Conservation (phyloP, 2,888 invertebrate genomes). For the Cerastis leucographa region DNA sequence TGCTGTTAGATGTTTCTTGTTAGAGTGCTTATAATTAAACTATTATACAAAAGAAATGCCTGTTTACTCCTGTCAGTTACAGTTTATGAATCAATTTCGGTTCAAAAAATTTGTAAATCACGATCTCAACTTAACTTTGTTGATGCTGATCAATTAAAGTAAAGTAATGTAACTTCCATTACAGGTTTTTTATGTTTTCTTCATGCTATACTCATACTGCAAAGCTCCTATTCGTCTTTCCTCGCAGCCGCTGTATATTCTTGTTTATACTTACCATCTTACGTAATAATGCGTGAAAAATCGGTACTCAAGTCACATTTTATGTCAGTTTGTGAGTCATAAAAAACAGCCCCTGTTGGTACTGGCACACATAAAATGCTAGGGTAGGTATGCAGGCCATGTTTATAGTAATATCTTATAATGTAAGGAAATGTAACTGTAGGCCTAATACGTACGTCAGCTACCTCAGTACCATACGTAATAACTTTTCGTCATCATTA, state of each 20-base stretch:
- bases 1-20: constrained; percentile 17
- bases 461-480: constrained; percentile 30
- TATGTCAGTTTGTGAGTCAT: constrained; percentile 65
- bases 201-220: constrained; percentile 6
- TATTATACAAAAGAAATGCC: not conserved
- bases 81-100: not conserved
- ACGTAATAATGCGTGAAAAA: constrained; percentile 69
- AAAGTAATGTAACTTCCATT: not conserved
- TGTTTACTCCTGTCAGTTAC: constrained; percentile 3
- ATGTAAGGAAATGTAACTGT: constrained; percentile 43
- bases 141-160: not conserved
- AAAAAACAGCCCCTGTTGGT: constrained; percentile 62
- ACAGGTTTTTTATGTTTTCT: not conserved
- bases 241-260: constrained; percentile 40
- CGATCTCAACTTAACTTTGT: not conserved
- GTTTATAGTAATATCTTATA: constrained; percentile 59
- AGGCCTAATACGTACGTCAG: constrained; percentile 31
- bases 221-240: constrained; percentile 38
- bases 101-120: not conserved
- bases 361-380: constrained; percentile 52
- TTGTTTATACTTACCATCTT: constrained; percentile 60
- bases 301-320: constrained; percentile 66
- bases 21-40: constrained; percentile 36
- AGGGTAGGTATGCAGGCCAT: constrained; percentile 50
- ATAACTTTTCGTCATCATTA: constrained; percentile 52